Base-by-base conservation (phyloP, 2,888 invertebrate species). In the Candidula unifasciata region DNA sequence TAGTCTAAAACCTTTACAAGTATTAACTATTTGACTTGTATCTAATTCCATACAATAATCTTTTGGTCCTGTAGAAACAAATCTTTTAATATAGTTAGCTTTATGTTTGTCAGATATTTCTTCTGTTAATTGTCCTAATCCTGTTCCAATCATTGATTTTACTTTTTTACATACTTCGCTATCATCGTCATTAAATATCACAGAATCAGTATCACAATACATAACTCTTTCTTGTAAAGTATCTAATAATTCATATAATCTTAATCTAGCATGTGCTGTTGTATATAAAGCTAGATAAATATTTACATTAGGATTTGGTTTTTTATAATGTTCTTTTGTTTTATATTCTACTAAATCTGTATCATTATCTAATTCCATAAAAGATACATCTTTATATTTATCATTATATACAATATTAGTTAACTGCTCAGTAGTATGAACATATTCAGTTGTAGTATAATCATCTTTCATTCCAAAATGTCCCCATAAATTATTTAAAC, bases 381-480 rank as follows among this genome's bases (percentile, higher is more conserved):
- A 35, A 69, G 69, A 69, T 35, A 69, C 69, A 69, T 69, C 69
- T 69, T 69, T 69, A 69, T 69, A 35, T 69, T 69, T 69, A 35
- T 69, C 69, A 69, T 69, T 35, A 35, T 69, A 69, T 33, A 69
- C 24, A 35, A 69, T 69, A 35, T 35, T 69, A 6, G 69, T 33
- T 33, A 69, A 35, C 69, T 69, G 69, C 3, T 69, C 69, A 2
- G 69, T 18, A 69, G 30, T 69, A 69, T 69, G 33, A 69, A 16
- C 24, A 69, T 69, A 69, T 69, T 69, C 33, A 13, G 21, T 69
- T 69, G 30, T 30, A 69, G 69, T 21, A 69, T 69, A 33, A 69
- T 69, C 33, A 30, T 69, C 69, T 69, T 69, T 69, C 69, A 68
- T 68, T 68, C 68, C 68, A 68, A 27, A 68, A 68, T 68, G 68